Conservation (phyloP, 37 sponge, comb jelly and placozoan genomes). For the Oscarella lobularis region DNA sequence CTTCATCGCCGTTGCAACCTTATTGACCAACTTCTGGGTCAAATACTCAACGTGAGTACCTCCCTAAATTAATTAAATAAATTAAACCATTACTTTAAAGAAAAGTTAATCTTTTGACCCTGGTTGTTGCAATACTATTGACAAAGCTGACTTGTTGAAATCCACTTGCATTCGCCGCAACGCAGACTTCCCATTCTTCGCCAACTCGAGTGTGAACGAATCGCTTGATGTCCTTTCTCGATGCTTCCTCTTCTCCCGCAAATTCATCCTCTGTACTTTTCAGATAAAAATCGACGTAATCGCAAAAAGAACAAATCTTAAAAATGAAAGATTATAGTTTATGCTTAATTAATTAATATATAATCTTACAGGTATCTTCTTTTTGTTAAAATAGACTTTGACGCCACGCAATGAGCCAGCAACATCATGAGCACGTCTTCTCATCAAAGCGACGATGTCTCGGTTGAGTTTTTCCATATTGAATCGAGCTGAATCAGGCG, state of each 20-base stretch:
- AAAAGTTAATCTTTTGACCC: not conserved
- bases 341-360: too few species aligned
- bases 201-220: not conserved
- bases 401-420: not conserved
- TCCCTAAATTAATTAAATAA: not conserved
- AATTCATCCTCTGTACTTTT: not conserved
- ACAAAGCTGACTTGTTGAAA: not conserved
- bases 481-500: not conserved
- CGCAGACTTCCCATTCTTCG: constrained; percentile 4
- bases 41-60: not conserved
- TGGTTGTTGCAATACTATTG: not conserved
- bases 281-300: not conserved
- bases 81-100: too few species aligned
- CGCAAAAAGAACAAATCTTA: not conserved
- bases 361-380: not conserved
- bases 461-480: not conserved
- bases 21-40: not conserved
- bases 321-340: too few species aligned
- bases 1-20: not conserved
- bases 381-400: not conserved
- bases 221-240: not conserved
- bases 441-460: not conserved
- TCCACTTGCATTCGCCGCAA: not conserved
- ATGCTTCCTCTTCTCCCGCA: not conserved
- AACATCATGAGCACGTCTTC: not conserved